Conservation (phyloP, 2,113 vertebrate genomes). For the Delphinapterus leucas region DNA sequence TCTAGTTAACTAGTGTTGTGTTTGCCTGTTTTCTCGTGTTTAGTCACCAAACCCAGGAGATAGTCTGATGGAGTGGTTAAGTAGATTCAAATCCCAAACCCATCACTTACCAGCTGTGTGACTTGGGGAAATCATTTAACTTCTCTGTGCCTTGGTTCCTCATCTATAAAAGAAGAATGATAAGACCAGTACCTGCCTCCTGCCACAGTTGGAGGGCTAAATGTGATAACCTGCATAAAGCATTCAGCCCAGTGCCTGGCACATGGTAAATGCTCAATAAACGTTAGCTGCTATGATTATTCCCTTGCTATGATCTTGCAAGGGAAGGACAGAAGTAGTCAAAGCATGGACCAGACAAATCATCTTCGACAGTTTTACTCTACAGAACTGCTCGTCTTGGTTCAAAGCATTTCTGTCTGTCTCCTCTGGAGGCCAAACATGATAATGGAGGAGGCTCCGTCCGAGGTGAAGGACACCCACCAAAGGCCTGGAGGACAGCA, state of each 20-base stretch:
- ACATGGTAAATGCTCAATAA: background rate
- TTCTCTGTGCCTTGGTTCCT: background rate
- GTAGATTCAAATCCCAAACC: background rate
- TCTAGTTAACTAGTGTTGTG: background rate
- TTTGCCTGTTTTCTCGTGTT: background rate
- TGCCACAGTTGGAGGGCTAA: background rate
- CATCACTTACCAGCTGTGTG: background rate
- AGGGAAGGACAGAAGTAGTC: slow-evolving; percentile 7
- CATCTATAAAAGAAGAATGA: background rate
- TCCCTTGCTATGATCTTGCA: background rate
- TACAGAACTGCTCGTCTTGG: slow-evolving; percentile 43
- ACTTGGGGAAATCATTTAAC: background rate
- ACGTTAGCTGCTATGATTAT: background rate
- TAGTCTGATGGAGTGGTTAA: background rate
- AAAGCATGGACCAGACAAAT: background rate
- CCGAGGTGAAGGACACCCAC: slow-evolving; percentile 80
- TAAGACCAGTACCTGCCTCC: background rate
- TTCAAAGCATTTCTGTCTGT: slow-evolving; percentile 74
- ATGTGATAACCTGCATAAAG: background rate
- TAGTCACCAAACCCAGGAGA: background rate
- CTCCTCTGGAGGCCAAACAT: slow-evolving; percentile 79
- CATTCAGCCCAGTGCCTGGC: background rate
- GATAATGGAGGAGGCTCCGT: slow-evolving; percentile 79
- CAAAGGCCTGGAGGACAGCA: slow-evolving; percentile 80
- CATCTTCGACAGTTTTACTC: slow-evolving; percentile 59